Conservation (phyloP, 1,140 invertebrate genomes). For the Triops longicaudatus region DNA sequence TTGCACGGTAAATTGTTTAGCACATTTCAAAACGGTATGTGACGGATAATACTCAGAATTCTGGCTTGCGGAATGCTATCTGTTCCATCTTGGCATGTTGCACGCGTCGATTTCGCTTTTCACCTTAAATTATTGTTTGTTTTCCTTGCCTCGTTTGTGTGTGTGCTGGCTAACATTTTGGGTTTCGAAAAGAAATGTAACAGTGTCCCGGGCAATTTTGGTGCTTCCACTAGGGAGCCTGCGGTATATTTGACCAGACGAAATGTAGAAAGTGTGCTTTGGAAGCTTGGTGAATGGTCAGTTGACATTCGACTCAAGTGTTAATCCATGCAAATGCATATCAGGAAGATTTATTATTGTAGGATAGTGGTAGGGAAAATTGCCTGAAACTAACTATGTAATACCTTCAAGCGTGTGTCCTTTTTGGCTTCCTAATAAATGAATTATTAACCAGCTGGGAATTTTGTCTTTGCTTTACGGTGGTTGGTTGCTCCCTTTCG, state of each 20-base stretch:
- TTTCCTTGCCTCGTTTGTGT: not conserved
- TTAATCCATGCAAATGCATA: conserved; percentile 8
- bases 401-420: not conserved
- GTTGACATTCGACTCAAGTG: not conserved
- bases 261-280: not conserved
- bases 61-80: not conserved
- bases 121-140: not conserved
- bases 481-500: not conserved
- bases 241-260: too few relatives aligned
- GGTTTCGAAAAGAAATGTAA: too few relatives aligned
- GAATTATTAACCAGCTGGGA: not conserved
- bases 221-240: too few relatives aligned
- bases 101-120: not conserved
- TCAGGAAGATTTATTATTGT: not conserved
- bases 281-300: not conserved
- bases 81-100: not conserved
- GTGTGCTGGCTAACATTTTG: too few relatives aligned
- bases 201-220: too few relatives aligned
- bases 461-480: not conserved
- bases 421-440: conserved; percentile 8
- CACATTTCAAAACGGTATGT: not conserved
- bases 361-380: not conserved
- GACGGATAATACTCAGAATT: not conserved
- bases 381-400: not conserved
- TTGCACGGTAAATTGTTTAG: not conserved